These are phyloP conservation scores for Papilio machaon DNA, from an alignment of 1,140 invertebrate species.

Conservation along the genomic window DNA sequence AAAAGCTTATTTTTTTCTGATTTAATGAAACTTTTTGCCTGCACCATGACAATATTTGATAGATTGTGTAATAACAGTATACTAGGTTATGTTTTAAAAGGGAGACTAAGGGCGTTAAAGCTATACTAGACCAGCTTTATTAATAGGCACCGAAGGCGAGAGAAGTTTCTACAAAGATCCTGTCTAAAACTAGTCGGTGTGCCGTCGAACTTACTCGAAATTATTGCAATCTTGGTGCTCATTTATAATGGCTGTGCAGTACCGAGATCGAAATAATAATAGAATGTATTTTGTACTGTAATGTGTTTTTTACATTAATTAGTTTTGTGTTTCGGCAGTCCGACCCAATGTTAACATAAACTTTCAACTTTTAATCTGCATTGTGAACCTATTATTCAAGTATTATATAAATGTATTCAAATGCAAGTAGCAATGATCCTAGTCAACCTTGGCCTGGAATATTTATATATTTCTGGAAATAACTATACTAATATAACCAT, in stretches of 20 bases:
- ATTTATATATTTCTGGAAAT: constrained; percentile 1
- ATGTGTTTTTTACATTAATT: too few relatives aligned
- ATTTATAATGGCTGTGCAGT: background rate
- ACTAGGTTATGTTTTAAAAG: background rate
- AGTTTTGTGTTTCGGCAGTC: too few relatives aligned
- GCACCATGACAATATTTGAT: background rate
- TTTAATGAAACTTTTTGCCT: background rate
- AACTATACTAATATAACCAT: background rate
- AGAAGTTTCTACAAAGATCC: constrained; percentile 22
- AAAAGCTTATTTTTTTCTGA: background rate
- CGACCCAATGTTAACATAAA: too few relatives aligned
- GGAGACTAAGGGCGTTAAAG: background rate
- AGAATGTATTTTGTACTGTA: too few relatives aligned
- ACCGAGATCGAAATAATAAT: background rate
- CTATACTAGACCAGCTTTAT: background rate
- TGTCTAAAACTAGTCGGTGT: constrained; percentile 5
- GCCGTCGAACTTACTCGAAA: background rate
- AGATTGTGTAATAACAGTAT: background rate
- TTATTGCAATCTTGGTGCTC: background rate
- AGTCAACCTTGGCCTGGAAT: background rate
- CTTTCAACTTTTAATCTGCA: too few relatives aligned
- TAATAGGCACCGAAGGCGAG: background rate
- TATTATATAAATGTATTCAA: background rate
- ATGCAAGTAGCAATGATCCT: background rate
- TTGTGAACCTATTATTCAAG: background rate